A percentile compares a stretch with the other conserved stretches of the same genome.
These are phyloP conservation scores for Prenolepis imparis DNA, from an alignment of 2,888 invertebrate species.

Conservation along the genomic window DNA sequence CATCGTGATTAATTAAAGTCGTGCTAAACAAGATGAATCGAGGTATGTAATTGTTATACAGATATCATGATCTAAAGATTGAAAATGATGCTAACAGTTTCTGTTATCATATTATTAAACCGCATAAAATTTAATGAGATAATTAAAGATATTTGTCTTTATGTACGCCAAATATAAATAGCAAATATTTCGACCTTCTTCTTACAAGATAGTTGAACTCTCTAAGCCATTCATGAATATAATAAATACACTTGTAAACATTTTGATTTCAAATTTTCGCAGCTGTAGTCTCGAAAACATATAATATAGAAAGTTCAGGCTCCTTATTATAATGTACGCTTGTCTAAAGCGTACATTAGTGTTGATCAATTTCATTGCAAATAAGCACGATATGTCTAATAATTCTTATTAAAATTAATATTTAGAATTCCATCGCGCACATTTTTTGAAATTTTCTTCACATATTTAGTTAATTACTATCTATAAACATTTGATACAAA, in stretches of 20 bases:
- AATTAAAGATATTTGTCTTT: neutral
- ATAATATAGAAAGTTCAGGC: neutral
- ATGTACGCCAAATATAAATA: neutral
- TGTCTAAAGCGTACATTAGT: neutral
- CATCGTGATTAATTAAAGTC: slow-evolving; percentile 76
- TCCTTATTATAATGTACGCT: neutral
- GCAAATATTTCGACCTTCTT: neutral
- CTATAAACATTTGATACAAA: neutral
- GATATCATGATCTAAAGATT: neutral
- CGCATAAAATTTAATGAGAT: neutral
- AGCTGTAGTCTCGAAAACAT: neutral
- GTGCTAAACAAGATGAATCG: slow-evolving; percentile 3
- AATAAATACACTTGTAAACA: neutral
- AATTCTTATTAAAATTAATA: neutral
- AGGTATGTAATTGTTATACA: slow-evolving; percentile 1
- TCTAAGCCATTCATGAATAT: neutral
- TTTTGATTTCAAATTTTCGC: neutral
- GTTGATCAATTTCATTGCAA: neutral
- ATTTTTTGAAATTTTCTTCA: neutral
- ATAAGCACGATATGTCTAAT: neutral
- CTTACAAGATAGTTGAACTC: neutral
- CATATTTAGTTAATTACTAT: neutral
- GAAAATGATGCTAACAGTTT: neutral
- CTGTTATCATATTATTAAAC: neutral
- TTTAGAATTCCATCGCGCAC: neutral